phyloP scores from a whole-genome alignment of 2,888 invertebrate genomes.

The Pristionchus arcanus region DNA sequence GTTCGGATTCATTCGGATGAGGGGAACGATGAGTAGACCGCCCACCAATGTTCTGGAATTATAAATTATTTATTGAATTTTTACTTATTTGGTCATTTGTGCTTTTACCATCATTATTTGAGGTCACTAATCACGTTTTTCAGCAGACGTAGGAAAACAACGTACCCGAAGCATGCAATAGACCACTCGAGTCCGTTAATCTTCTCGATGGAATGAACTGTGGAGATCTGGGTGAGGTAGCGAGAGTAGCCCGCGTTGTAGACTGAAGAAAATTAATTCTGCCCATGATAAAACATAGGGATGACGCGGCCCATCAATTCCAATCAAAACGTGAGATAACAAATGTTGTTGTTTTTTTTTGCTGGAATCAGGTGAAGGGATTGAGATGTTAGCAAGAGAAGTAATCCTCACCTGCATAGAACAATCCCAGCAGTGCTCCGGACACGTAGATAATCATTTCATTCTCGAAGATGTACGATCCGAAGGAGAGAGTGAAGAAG shows the following conservation, averaged over 20 bases:
- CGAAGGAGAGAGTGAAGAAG: conserved; percentile 51
- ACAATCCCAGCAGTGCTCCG: conserved; percentile 40
- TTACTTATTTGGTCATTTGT: too few species aligned
- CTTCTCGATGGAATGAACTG: conserved; percentile 38
- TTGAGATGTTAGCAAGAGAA: too few species aligned
- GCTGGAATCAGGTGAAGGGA: too few species aligned
- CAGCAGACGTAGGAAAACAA: neutral
- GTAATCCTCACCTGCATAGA: conserved; percentile 34
- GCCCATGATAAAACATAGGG: too few species aligned
- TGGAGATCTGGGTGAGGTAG: conserved; percentile 46
- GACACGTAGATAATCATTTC: conserved; percentile 26
- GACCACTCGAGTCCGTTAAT: conserved; percentile 54
- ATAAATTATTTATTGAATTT: neutral
- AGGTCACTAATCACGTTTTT: too few species aligned
- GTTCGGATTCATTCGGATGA: conserved; percentile 42
- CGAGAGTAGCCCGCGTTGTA: conserved; percentile 49
- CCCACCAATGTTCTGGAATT: conserved; percentile 20
- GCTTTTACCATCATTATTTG: too few species aligned
- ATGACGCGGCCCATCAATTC: too few species aligned
- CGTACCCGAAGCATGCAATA: conserved; percentile 39
- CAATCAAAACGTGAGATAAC: too few species aligned
- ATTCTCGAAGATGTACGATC: conserved; percentile 27
- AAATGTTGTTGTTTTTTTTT: too few species aligned
- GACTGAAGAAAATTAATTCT: neutral
- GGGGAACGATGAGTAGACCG: conserved; percentile 8